A percentile compares a stretch with the other conserved stretches of the same genome.
phyloP scores from a whole-genome alignment of 2,113 vertebrate species.

The Pachycephala philippinensis region DNA sequence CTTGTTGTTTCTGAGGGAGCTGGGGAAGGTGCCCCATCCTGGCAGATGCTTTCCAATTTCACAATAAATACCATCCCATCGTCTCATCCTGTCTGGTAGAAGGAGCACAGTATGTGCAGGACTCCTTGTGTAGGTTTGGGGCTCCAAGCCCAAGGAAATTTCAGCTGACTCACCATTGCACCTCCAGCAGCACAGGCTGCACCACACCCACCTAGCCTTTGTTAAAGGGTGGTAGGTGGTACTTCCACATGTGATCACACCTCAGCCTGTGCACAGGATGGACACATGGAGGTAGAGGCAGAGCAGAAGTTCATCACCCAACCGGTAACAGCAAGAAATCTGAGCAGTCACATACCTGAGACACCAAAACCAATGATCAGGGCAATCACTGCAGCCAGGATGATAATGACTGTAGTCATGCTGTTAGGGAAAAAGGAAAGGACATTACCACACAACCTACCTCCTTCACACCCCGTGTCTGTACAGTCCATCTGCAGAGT shows the following conservation, averaged over 20 bases:
- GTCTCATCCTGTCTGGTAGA: background rate
- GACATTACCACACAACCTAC: rapidly evolving
- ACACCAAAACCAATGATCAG: slow-evolving; percentile 48
- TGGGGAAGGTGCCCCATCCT: background rate
- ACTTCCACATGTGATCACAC: background rate
- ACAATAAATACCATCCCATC: background rate
- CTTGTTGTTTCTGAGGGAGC: background rate
- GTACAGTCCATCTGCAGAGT: rapidly evolving
- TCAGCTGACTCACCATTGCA: background rate
- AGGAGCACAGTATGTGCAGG: background rate
- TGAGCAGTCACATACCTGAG: slow-evolving; percentile 8
- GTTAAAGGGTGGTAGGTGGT: background rate
- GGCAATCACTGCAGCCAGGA: background rate
- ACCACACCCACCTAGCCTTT: background rate
- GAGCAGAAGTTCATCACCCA: background rate
- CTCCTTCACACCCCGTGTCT: background rate
- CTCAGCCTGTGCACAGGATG: background rate
- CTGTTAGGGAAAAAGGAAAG: background rate
- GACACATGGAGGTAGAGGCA: rapidly evolving
- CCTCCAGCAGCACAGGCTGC: background rate
- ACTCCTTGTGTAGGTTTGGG: background rate
- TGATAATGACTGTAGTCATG: background rate
- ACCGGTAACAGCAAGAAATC: background rate
- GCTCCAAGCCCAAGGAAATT: background rate
- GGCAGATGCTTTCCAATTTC: background rate